Conservation (phyloP, 2,113 vertebrate species). For the Andinoacara biseriatus region DNA sequence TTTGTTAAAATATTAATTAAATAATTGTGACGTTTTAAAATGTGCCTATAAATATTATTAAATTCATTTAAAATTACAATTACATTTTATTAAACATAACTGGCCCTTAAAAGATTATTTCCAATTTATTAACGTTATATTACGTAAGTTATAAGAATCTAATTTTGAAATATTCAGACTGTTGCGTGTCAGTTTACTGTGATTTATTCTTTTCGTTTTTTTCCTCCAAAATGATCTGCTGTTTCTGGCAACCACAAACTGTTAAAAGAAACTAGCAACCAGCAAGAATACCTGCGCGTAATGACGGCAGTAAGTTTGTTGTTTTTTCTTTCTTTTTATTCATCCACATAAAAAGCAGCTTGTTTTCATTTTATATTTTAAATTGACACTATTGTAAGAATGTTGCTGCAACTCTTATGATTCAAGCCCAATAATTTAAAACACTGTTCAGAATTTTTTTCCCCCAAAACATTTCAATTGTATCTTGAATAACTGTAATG, state of each 20-base stretch:
- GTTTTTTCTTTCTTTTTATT: too few species aligned
- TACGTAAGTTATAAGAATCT: too few species aligned
- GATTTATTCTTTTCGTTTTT: background rate
- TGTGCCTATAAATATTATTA: background rate
- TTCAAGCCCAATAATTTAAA: too few species aligned
- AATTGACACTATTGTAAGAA: background rate
- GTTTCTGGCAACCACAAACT: too few species aligned
- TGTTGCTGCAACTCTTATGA: too few species aligned
- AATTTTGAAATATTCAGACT: background rate
- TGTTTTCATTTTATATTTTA: background rate
- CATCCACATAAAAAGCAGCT: background rate
- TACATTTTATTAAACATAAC: background rate
- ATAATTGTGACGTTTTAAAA: background rate
- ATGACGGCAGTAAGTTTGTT: background rate
- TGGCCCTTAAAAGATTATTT: background rate
- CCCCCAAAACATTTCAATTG: background rate
- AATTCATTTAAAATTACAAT: background rate
- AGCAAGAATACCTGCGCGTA: background rate
- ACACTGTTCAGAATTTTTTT: background rate
- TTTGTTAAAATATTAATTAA: background rate
- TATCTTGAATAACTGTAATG: background rate
- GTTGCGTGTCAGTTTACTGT: too few species aligned
- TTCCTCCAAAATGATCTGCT: background rate
- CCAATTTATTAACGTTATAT: background rate
- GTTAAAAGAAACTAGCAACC: too few species aligned